These are phyloP conservation scores for Lepidocolaptes lacrymiger DNA, from an alignment of 2,797 vertebrate species.

Conservation along the genomic window DNA sequence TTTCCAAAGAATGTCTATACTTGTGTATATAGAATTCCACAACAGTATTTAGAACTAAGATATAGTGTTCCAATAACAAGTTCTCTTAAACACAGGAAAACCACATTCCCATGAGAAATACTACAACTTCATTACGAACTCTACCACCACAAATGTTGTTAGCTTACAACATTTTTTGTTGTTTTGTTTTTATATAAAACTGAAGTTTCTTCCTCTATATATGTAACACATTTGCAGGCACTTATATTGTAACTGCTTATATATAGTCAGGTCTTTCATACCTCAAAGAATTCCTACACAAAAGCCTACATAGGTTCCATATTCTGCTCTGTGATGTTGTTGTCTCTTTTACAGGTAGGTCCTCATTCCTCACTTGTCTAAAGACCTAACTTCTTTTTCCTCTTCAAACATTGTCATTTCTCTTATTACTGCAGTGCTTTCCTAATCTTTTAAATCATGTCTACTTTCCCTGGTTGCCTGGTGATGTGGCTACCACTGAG, in stretches of 20 bases:
- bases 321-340: fast-evolving
- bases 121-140: neutral
- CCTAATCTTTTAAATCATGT: neutral
- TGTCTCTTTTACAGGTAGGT: neutral
- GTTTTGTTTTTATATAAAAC: neutral
- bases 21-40: neutral
- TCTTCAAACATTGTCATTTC: neutral
- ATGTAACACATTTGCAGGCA: neutral
- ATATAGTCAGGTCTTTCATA: neutral
- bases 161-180: neutral
- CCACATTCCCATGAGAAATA: neutral
- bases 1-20: neutral
- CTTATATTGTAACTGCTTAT: neutral
- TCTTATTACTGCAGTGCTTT: neutral
- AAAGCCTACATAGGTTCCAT: neutral
- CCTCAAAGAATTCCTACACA: neutral
- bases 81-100: neutral
- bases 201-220: neutral
- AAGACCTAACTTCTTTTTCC: neutral
- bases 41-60: neutral
- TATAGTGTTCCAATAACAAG: neutral
- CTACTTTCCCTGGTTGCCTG: neutral
- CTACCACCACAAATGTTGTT: neutral
- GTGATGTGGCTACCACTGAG: neutral
- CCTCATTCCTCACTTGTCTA: neutral